Conservation (phyloP, 2,113 vertebrate species). For the Xenopus borealis region DNA sequence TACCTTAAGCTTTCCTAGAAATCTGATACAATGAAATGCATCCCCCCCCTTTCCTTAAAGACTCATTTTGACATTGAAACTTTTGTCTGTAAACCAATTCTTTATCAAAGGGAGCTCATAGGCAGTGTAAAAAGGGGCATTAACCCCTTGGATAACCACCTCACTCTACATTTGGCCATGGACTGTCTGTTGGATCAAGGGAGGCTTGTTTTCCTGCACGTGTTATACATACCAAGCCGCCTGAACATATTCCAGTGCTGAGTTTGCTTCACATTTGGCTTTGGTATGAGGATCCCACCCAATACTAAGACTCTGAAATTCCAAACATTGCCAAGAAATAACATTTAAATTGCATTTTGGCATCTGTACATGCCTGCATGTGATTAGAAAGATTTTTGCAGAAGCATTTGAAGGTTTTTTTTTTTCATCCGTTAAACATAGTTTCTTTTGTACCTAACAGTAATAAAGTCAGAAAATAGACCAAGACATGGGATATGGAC, state of each 20-base stretch:
- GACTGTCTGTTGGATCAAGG: not conserved
- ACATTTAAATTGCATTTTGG: not conserved
- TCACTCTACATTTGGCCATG: not conserved
- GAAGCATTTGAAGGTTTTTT: too few species aligned
- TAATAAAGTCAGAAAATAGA: too few species aligned
- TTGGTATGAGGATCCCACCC: constrained; percentile 8
- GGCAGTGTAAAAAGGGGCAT: not conserved
- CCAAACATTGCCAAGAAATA: constrained; percentile 1
- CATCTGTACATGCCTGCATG: too few species aligned
- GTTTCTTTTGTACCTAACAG: too few species aligned
- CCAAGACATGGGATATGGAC: too few species aligned
- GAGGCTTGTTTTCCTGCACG: not conserved
- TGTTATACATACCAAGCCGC: not conserved
- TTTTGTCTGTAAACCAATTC: constrained; percentile 10
- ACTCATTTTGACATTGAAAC: constrained; percentile 1
- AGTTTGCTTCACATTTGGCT: constrained; percentile 7
- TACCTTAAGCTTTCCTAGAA: not conserved
- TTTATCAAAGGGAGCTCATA: not conserved
- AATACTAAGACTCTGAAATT: constrained; percentile 8
- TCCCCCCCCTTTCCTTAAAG: not conserved
- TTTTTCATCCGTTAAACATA: too few species aligned
- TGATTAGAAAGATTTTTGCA: too few species aligned
- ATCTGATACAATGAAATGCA: not conserved
- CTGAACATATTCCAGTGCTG: not conserved
- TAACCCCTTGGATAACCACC: constrained; percentile 23